These are phyloP conservation scores for Acanthochromis polyacanthus DNA, from an alignment of 2,113 vertebrate species.

Conservation along the genomic window DNA sequence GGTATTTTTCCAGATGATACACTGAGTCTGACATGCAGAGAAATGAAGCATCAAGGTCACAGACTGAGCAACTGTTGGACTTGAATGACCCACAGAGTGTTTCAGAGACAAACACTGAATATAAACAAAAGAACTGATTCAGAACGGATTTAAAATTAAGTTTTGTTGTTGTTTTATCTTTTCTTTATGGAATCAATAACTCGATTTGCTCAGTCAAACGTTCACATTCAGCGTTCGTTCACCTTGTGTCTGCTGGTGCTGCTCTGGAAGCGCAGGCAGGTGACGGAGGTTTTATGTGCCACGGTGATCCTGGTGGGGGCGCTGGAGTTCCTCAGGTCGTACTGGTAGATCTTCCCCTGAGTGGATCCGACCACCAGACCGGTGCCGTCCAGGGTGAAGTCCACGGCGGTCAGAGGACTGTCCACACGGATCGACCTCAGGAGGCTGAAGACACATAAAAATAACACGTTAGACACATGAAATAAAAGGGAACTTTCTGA, in stretches of 20 bases:
- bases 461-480: not conserved
- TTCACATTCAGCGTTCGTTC: not conserved
- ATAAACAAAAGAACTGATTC: no score
- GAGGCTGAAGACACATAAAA: conserved; percentile 60
- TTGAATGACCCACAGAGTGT: no score
- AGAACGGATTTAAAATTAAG: no score
- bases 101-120: no score
- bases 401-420: conserved; percentile 92
- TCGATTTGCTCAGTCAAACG: no score
- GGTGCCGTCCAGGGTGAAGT: conserved; percentile 94
- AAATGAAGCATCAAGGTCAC: no score
- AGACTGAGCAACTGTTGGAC: no score
- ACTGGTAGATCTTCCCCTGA: conserved; percentile 93
- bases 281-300: conserved; percentile 97
- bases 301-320: conserved; percentile 88
- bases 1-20: no score
- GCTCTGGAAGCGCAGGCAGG: conserved; percentile 92
- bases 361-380: conserved; percentile 93
- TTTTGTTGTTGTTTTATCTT: no score
- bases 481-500: no score
- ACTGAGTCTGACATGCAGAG: no score
- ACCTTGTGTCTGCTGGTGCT: conserved; percentile 87
- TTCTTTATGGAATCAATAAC: no score
- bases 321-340: conserved; percentile 94
- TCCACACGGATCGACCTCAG: conserved; percentile 91